phyloP scores from a whole-genome alignment of 2,888 invertebrate species.

The Callyntrura guangdongensis region DNA sequence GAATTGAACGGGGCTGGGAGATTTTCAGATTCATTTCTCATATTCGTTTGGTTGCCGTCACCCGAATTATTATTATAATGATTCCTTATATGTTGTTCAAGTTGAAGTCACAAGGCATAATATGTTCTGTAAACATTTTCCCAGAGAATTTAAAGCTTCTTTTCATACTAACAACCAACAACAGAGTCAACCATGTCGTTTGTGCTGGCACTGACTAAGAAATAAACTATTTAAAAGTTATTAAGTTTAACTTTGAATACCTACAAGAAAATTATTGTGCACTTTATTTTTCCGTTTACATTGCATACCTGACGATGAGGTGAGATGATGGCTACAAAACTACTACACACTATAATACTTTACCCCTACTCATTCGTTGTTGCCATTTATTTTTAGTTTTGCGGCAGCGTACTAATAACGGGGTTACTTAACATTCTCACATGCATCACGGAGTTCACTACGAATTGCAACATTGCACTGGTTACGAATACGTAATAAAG shows the following conservation, averaged over 20 bases:
- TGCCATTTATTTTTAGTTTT: conserved; percentile 1
- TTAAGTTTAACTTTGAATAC: neutral
- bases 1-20: conserved; percentile 20
- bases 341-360: neutral
- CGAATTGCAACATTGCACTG: neutral
- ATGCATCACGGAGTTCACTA: neutral
- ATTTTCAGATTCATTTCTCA: conserved; percentile 56
- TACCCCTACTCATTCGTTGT: neutral
- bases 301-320: neutral
- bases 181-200: neutral
- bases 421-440: conserved; percentile 50
- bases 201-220: neutral
- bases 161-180: neutral
- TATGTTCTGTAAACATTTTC: conserved; percentile 55
- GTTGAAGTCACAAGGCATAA: neutral
- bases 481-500: neutral
- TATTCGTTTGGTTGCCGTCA: conserved; percentile 49
- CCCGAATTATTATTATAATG: conserved; percentile 58
- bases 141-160: conserved; percentile 26
- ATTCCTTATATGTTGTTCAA: neutral
- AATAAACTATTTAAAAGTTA: neutral
- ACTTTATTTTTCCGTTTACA: neutral
- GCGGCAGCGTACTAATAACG: conserved; percentile 18
- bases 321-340: neutral
- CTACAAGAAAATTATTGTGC: neutral